Conservation (phyloP, 2,888 invertebrate genomes). For the Carabus problematicus region DNA sequence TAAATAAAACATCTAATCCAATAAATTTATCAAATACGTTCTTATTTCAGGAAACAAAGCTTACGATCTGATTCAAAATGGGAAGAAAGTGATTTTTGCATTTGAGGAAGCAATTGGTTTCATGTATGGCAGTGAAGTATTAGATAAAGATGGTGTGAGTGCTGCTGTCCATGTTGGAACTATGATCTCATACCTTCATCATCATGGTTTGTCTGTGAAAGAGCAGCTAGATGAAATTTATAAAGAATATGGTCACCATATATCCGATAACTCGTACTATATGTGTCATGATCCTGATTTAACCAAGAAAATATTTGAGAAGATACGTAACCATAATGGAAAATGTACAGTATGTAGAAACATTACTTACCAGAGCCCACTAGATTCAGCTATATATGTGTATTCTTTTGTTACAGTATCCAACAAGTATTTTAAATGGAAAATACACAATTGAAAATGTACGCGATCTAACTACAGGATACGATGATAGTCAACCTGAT, state of each 20-base stretch:
- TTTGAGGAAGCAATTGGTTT: conserved; percentile 99
- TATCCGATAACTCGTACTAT: conserved; percentile 88
- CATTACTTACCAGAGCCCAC: neutral
- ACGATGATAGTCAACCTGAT: conserved; percentile 75
- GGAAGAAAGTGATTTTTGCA: conserved; percentile 85
- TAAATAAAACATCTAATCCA: conserved; percentile 13
- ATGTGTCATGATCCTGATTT: conserved; percentile 77
- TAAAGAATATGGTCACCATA: conserved; percentile 86
- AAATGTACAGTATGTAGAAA: neutral
- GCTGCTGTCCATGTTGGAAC: conserved; percentile 85
- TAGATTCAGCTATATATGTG: neutral
- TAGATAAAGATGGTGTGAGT: conserved; percentile 96
- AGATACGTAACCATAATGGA: conserved; percentile 77
- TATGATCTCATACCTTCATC: conserved; percentile 73
- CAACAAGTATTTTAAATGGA: conserved; percentile 67
- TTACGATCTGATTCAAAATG: conserved; percentile 72
- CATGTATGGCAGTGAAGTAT: conserved; percentile 87
- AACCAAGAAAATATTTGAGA: conserved; percentile 79
- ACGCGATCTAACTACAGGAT: conserved; percentile 89
- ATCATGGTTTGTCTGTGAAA: conserved; percentile 64
- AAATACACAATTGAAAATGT: conserved; percentile 73
- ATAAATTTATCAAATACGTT: conserved; percentile 9
- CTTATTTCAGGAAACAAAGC: conserved; percentile 72
- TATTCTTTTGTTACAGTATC: conserved; percentile 68
- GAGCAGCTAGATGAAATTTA: conserved; percentile 80